Conservation (phyloP, 2,113 vertebrate species). For the Peromyscus polionotus region DNA sequence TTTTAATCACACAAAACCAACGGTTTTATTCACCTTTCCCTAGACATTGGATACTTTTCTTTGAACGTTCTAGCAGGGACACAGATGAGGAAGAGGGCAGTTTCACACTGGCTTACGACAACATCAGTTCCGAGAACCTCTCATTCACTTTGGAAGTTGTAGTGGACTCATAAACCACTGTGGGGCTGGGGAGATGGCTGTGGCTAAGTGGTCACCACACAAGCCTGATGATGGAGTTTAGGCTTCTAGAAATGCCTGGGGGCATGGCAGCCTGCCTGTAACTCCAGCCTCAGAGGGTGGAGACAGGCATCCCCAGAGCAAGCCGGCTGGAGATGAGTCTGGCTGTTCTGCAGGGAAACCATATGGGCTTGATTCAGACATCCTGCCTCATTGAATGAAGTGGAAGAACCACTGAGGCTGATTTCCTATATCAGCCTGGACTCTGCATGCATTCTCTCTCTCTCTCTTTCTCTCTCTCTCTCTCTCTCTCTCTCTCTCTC, state of each 20-base stretch:
- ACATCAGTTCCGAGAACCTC: neutral
- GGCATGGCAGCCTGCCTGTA: neutral
- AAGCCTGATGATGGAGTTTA: neutral
- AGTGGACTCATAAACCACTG: neutral
- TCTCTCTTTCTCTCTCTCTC: too few relatives aligned
- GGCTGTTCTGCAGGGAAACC: neutral
- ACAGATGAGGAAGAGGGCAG: neutral
- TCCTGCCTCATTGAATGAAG: neutral
- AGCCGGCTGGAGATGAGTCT: neutral
- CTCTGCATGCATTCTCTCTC: neutral
- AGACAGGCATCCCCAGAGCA: neutral
- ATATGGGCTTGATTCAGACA: neutral
- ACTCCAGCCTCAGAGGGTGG: neutral
- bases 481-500: too few relatives aligned
- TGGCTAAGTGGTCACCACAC: neutral
- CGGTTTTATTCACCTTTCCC: neutral
- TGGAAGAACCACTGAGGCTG: neutral
- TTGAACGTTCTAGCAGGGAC: neutral
- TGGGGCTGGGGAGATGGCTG: neutral
- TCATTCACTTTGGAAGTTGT: conserved; percentile 1
- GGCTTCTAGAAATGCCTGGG: neutral
- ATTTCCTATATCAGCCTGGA: too few relatives aligned
- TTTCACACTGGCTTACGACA: neutral
- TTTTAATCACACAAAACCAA: conserved; percentile 14
- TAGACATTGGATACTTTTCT: neutral